A percentile compares a stretch with the other conserved stretches of the same genome.
These are phyloP conservation scores for Chelonus insularis DNA, from an alignment of 1,140 invertebrate species.

Conservation along the genomic window DNA sequence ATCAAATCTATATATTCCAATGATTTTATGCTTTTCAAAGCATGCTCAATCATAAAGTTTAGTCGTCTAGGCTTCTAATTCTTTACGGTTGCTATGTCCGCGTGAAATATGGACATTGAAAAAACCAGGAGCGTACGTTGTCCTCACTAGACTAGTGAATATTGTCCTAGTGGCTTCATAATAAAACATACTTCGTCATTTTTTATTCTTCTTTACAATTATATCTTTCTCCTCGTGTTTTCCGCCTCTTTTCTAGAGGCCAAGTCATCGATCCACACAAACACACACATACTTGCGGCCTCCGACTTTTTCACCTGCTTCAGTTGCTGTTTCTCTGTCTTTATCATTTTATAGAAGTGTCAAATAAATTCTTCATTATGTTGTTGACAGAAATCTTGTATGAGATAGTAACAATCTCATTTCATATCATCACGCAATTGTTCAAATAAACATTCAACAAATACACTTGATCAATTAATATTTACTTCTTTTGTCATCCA, in stretches of 20 bases:
- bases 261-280: not conserved
- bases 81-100: constrained; percentile 5
- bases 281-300: too few relatives aligned
- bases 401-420: too few relatives aligned
- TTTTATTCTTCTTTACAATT: not conserved
- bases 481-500: too few relatives aligned
- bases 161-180: not conserved
- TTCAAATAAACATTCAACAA: too few relatives aligned
- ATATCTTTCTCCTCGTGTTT: not conserved
- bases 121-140: not conserved
- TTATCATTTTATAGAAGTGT: not conserved
- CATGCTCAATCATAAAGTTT: too few relatives aligned
- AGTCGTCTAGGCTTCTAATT: too few relatives aligned
- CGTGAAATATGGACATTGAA: not conserved
- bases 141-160: not conserved
- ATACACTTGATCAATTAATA: too few relatives aligned
- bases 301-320: not conserved
- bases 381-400: too few relatives aligned
- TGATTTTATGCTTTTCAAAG: too few relatives aligned
- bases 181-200: not conserved
- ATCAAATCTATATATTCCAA: too few relatives aligned
- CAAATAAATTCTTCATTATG: not conserved
- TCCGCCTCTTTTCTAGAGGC: not conserved
- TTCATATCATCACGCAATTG: too few relatives aligned
- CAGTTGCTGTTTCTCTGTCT: not conserved